Evolutionary conservation across 2,113 vertebrate genomes (phyloP).

Genomic region (Macheiramphus alcinus): DNA sequence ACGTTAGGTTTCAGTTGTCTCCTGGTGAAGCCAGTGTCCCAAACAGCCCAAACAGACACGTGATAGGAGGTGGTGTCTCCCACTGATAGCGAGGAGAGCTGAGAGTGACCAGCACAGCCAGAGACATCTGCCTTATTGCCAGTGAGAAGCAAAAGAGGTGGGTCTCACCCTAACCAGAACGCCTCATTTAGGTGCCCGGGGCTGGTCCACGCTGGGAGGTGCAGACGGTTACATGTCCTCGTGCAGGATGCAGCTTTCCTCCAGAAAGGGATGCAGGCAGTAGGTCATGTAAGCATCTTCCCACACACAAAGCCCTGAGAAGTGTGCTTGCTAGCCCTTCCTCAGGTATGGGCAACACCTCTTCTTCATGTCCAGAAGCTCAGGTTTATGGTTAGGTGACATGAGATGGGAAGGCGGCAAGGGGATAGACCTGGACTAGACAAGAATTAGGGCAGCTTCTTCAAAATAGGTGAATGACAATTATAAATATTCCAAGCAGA

Average conservation of each 20-base stretch:
- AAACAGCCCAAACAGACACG: background rate
- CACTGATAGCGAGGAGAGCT: background rate
- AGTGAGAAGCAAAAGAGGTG: background rate
- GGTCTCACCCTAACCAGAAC: background rate
- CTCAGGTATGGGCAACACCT: background rate
- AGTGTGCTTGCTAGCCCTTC: background rate
- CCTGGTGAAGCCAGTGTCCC: background rate
- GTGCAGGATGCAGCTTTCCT: background rate
- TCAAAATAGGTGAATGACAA: background rate
- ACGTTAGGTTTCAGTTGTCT: background rate
- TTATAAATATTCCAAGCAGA: background rate
- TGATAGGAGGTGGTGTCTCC: background rate
- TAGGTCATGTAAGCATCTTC: background rate
- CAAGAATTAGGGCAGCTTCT: background rate
- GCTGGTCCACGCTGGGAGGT: background rate
- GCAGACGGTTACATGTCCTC: background rate
- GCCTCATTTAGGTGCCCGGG: rapidly evolving
- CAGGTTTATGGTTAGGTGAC: background rate
- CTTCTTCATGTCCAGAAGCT: background rate
- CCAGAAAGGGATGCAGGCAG: background rate
- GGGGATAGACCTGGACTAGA: background rate
- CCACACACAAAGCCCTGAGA: background rate
- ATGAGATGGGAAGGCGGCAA: background rate
- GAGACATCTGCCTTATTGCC: background rate
- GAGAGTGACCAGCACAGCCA: background rate